Percentiles rank a stretch among this genome's conserved stretches.
phyloP scores from a whole-genome alignment of 1,140 invertebrate species.

The Whitmania pigra region DNA sequence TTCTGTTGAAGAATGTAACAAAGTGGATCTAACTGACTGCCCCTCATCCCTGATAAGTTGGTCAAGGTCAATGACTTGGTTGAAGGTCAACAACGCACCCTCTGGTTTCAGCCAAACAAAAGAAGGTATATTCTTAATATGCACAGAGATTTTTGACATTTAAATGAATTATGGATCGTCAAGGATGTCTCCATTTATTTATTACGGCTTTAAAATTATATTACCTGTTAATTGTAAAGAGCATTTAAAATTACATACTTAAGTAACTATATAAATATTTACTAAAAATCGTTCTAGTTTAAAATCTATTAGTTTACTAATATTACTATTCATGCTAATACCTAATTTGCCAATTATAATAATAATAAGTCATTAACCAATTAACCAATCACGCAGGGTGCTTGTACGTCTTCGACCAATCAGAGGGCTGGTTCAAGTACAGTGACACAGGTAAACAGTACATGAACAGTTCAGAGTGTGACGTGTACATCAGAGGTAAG shows the following conservation, averaged over 20 bases:
- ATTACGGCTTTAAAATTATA: too few relatives aligned
- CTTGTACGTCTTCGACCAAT: conserved; percentile 16
- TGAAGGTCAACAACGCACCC: background rate
- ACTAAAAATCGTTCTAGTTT: too few relatives aligned
- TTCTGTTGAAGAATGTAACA: background rate
- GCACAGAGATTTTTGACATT: too few relatives aligned
- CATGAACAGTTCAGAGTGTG: conserved; percentile 9
- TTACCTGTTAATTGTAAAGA: background rate
- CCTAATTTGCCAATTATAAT: too few relatives aligned
- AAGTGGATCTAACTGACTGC: background rate
- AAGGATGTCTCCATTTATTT: too few relatives aligned
- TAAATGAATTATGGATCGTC: too few relatives aligned
- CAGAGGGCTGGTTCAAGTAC: conserved; percentile 7
- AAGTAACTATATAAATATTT: too few relatives aligned
- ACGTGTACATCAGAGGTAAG: conserved; percentile 16
- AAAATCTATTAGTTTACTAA: too few relatives aligned
- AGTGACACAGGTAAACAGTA: background rate
- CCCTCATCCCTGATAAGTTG: background rate
- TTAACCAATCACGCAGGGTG: background rate
- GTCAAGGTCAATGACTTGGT: background rate
- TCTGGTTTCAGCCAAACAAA: background rate
- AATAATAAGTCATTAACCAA: too few relatives aligned
- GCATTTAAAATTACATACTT: background rate
- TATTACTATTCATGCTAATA: too few relatives aligned
- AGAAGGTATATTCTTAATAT: background rate